Conservation (phyloP, 2,797 vertebrate species). For the Erpetoichthys calabaricus region DNA sequence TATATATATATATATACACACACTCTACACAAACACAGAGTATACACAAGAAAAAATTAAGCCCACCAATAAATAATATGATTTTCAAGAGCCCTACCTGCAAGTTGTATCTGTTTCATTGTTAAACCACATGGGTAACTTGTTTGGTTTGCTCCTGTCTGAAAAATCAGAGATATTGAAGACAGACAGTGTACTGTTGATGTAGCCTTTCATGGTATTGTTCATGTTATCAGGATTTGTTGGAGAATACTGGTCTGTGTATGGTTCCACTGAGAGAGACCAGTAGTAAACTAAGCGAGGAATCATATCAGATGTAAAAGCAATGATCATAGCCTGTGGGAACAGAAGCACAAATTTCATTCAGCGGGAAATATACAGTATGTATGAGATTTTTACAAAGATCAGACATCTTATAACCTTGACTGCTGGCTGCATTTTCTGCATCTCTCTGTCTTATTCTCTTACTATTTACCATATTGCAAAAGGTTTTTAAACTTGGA, state of each 20-base stretch:
- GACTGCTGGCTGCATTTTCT: too few relatives aligned
- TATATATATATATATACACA: too few relatives aligned
- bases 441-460: too few relatives aligned
- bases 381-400: too few relatives aligned
- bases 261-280: slow-evolving; percentile 77
- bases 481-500: too few relatives aligned
- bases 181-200: slow-evolving; percentile 71
- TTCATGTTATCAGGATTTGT: slow-evolving; percentile 13
- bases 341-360: background rate
- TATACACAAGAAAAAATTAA: too few relatives aligned
- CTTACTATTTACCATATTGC: too few relatives aligned
- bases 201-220: slow-evolving; percentile 76
- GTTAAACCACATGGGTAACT: slow-evolving; percentile 22
- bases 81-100: slow-evolving; percentile 53
- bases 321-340: slow-evolving; percentile 82
- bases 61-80: too few relatives aligned
- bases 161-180: slow-evolving; percentile 63
- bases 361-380: too few relatives aligned
- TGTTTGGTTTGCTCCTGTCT: slow-evolving; percentile 38
- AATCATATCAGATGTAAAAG: slow-evolving; percentile 91
- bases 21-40: too few relatives aligned
- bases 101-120: slow-evolving; percentile 46
- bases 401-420: too few relatives aligned
- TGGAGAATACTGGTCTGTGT: slow-evolving; percentile 26
- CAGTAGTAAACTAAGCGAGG: slow-evolving; percentile 89